Percentiles rank a stretch among this genome's conserved stretches.
Evolutionary conservation across 2,888 invertebrate genomes (phyloP).

Genomic region (Caenorhabditis sinica): DNA sequence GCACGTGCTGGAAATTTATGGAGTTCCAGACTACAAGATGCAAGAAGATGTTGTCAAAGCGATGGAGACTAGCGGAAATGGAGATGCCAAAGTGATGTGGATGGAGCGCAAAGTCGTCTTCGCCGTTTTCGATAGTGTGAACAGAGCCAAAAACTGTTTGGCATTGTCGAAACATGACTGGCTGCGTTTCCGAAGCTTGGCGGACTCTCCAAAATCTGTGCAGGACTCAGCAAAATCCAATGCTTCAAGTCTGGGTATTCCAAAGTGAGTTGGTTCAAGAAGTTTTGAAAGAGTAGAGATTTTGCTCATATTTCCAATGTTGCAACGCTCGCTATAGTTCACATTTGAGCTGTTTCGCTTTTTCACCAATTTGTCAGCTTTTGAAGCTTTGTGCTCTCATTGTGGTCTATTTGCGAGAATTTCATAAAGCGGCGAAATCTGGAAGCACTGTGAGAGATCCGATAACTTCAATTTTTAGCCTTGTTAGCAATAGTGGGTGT

Average conservation of each 20-base stretch:
- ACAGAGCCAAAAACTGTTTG: constrained; percentile 49
- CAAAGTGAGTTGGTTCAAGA: constrained; percentile 56
- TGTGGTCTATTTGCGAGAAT: no score
- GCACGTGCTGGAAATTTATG: constrained; percentile 68
- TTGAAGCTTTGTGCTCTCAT: no score
- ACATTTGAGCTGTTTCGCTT: no score
- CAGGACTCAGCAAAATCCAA: constrained; percentile 58
- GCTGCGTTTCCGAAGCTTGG: constrained; percentile 63
- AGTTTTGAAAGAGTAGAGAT: no score
- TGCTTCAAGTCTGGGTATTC: constrained; percentile 22
- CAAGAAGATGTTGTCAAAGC: constrained; percentile 65
- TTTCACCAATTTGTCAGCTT: no score
- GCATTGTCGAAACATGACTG: constrained; percentile 61
- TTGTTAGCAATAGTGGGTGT: no score
- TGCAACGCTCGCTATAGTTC: no score
- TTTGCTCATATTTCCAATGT: no score
- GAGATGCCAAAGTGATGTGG: constrained; percentile 65
- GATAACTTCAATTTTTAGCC: no score
- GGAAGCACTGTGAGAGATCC: no score
- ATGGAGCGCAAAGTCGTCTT: constrained; percentile 68
- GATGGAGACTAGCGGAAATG: constrained; percentile 61
- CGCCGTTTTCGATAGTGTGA: constrained; percentile 59
- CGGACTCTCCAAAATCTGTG: constrained; percentile 48
- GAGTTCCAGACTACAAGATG: constrained; percentile 71
- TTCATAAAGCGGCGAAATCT: no score